A percentile compares a stretch with the other conserved stretches of the same genome.
Conservation (phyloP, 2,888 invertebrate species). For the Drosophila atroscutellata region DNA sequence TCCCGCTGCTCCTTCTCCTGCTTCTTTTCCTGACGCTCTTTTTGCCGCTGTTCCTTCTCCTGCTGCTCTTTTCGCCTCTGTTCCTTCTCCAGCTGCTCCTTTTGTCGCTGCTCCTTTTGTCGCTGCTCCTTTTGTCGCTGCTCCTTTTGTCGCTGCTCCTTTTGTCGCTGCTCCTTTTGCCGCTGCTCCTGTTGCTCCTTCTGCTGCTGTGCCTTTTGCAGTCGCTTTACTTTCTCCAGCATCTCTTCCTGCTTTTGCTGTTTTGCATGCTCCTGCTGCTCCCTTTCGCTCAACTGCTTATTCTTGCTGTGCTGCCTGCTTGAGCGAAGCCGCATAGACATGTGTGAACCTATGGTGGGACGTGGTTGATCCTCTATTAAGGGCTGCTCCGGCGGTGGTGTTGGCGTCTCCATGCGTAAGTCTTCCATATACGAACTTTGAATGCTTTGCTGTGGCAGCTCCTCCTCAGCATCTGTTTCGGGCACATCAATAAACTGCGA, state of each 20-base stretch:
- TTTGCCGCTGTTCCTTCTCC: not conserved
- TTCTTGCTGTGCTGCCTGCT: not conserved
- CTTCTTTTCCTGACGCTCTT: not conserved
- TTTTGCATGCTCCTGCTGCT: not conserved
- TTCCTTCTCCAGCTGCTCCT: not conserved
- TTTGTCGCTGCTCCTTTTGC: not conserved
- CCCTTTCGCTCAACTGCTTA: not conserved
- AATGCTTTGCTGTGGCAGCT: not conserved
- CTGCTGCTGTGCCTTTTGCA: not conserved
- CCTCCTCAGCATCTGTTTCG: slow-evolving; percentile 9
- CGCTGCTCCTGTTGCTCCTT: not conserved
- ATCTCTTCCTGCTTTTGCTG: not conserved
- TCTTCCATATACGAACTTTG: not conserved
- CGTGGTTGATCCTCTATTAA: slow-evolving; percentile 12
- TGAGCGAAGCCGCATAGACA: not conserved
- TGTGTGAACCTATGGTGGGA: slow-evolving; percentile 3
- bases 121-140: too few species aligned
- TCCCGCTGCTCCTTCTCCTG: not conserved
- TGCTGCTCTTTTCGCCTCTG: not conserved
- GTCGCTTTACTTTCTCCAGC: not conserved
- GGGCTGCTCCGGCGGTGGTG: not conserved
- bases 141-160: not conserved
- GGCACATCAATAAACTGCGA: slow-evolving; percentile 12
- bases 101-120: too few species aligned
- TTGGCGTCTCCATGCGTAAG: not conserved